phyloP scores from a whole-genome alignment of 2,113 vertebrate genomes.

The Bucco capensis region DNA sequence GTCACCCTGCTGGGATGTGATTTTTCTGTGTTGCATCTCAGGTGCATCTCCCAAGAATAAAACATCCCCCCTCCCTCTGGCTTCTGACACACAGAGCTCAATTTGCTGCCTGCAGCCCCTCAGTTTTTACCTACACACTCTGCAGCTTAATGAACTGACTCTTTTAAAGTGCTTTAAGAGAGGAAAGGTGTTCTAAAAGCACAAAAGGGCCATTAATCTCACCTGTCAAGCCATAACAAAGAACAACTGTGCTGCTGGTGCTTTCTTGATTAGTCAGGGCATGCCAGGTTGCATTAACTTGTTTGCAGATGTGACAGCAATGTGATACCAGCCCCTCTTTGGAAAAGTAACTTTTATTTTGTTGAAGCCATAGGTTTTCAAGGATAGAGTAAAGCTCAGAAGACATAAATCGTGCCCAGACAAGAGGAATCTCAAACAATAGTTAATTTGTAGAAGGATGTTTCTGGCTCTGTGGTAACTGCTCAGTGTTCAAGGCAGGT shows the following conservation, averaged over 20 bases:
- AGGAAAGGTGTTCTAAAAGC: background rate
- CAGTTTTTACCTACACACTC: background rate
- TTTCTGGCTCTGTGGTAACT: background rate
- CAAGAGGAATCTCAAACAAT: background rate
- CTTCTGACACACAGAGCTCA: background rate
- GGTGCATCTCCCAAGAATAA: background rate
- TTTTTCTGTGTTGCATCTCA: background rate
- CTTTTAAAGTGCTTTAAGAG: background rate
- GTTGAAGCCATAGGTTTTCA: background rate
- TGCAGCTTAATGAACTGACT: background rate
- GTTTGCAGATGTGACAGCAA: background rate
- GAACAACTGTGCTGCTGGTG: background rate
- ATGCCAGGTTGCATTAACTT: background rate
- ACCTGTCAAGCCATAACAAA: background rate
- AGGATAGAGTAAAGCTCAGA: conserved; percentile 21
- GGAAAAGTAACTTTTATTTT: conserved; percentile 58
- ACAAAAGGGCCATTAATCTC: background rate
- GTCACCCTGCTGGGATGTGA: background rate
- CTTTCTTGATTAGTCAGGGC: background rate
- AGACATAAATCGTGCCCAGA: conserved; percentile 20
- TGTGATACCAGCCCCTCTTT: background rate
- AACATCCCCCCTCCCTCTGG: background rate
- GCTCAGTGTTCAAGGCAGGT: background rate
- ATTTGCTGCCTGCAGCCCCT: background rate
- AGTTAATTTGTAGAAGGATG: background rate